Evolutionary conservation across 2,797 vertebrate genomes (phyloP), one percentile per base, ranked within the genome.

Genomic region (Paedocypris micromegethes): DNA sequence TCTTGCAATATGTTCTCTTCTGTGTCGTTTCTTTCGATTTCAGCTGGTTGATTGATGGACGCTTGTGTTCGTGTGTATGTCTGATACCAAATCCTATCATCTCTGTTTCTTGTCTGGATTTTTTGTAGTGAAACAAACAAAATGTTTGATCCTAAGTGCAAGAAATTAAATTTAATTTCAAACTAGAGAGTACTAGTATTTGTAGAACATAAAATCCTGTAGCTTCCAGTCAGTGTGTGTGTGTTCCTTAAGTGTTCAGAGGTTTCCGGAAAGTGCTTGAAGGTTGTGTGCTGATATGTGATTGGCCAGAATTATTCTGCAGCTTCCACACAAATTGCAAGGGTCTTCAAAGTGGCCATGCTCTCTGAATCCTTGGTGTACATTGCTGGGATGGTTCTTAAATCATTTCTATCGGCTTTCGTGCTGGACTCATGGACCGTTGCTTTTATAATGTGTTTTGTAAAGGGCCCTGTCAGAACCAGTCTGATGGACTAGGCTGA

Each of bases 181-280:
- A 23, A 23, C 23, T 23, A 56, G 8, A 56, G 5, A 38, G 50
- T 50, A 37, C 51, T 6, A 52, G 38, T 52, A 63, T 3, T 23
- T 23, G 37, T 8, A 57, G 23, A 39, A 47, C 0, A 41, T 3
- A 2, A 55, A 40, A 55, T 70, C 67, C 2, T 8, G 48, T 79
- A 68, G 5, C 2, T 7, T 53, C 51, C 46, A 58, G 46, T 68
- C 47, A 23, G 70, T 61, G n/a, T 62, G 23, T 23, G 23, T 23
- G 23, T 23, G 23, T 23, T 23, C 23, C 23, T 23, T 23, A 23
- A 23, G 23, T 23, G 23, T 23, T 2, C 46, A 45, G 9, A 52
- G 54, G 56, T 70, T 69, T 50, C 60, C 53, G 48, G 48, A n/a
- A 44, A 50, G 44, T 55, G 49, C 45, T 9, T 37, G 50, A 53